phyloP scores from a whole-genome alignment of 1,140 invertebrate species.

The Drosophila sturtevanti region DNA sequence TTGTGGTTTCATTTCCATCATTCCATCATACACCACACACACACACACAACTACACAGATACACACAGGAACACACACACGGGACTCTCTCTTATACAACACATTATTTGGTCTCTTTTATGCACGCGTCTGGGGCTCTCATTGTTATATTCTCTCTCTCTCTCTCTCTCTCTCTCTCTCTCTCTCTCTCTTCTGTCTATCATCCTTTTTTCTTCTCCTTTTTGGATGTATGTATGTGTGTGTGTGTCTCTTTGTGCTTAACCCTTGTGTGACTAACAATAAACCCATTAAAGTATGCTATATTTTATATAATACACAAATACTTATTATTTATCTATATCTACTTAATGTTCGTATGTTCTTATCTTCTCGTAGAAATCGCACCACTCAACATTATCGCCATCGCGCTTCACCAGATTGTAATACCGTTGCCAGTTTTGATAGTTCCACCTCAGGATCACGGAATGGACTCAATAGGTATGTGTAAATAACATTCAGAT shows the following conservation, averaged over 20 bases:
- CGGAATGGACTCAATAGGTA: constrained; percentile 91
- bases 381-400: constrained; percentile 90
- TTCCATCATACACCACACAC: constrained; percentile 21
- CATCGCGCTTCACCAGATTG: constrained; percentile 94
- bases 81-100: constrained; percentile 13
- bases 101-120: too few relatives aligned
- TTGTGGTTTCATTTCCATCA: constrained; percentile 1
- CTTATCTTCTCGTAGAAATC: constrained; percentile 84
- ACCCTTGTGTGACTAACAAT: constrained; percentile 35
- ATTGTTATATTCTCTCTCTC: constrained; percentile 12
- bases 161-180: constrained; percentile 29
- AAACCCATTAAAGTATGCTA: background rate
- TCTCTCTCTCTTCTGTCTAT: constrained; percentile 17
- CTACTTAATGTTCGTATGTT: constrained; percentile 5
- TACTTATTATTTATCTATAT: background rate
- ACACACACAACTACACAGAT: background rate
- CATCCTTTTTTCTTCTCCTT: constrained; percentile 15
- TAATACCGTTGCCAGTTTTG: constrained; percentile 93
- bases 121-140: constrained; percentile 38
- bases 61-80: background rate
- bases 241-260: constrained; percentile 30
- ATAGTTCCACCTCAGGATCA: constrained; percentile 92
- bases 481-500: too few relatives aligned
- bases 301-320: constrained; percentile 8
- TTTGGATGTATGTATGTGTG: constrained; percentile 16